phyloP scores from a whole-genome alignment of 2,797 vertebrate genomes.

The Neosilurus mollespiculum region DNA sequence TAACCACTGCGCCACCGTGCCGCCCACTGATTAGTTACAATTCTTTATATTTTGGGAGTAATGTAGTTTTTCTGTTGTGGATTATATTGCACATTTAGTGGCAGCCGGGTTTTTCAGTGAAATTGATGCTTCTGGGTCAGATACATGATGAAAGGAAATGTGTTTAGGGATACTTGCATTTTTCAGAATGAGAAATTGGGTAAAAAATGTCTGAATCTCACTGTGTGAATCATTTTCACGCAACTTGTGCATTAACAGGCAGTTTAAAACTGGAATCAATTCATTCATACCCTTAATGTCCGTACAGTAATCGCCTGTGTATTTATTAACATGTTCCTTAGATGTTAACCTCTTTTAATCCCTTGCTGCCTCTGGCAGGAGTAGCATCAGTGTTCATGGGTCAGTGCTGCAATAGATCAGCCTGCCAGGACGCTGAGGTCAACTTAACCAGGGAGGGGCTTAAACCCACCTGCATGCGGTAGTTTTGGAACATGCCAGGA shows the following conservation, averaged over 20 bases:
- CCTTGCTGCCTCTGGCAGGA: constrained; percentile 38
- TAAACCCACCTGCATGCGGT: constrained; percentile 57
- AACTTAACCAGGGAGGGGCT: constrained; percentile 54
- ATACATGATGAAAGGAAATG: background rate
- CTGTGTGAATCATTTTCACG: background rate
- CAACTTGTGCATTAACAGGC: background rate
- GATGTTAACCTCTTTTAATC: constrained; percentile 9
- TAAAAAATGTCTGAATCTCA: background rate
- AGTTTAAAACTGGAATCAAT: too few relatives aligned
- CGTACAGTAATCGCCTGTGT: background rate
- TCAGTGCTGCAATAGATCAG: constrained; percentile 62
- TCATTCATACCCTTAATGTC: background rate
- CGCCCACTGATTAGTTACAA: too few relatives aligned
- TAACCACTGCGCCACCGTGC: too few relatives aligned
- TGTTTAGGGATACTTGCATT: background rate
- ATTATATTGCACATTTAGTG: background rate
- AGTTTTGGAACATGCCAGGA: constrained; percentile 19
- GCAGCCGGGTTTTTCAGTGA: background rate
- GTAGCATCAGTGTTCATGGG: constrained; percentile 49
- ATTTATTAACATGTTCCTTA: constrained; percentile 1
- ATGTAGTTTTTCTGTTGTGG: background rate
- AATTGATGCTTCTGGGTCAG: background rate
- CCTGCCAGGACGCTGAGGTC: constrained; percentile 62
- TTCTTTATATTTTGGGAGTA: background rate
- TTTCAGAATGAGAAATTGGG: background rate